Evolutionary conservation across 2,888 invertebrate species (phyloP).

Genomic region (Adelognathus sp.): DNA sequence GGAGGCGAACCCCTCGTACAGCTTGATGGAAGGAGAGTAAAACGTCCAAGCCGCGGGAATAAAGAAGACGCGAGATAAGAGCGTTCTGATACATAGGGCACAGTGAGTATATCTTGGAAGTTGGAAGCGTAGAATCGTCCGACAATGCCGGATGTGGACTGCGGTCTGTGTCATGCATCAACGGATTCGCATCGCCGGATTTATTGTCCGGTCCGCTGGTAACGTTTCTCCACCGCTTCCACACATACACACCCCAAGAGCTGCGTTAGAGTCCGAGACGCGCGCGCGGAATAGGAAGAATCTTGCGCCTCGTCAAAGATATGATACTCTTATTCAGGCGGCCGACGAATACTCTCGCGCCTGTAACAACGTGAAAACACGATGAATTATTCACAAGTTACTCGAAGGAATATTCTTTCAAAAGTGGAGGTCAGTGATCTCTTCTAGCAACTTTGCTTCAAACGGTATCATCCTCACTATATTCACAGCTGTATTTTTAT

Average conservation of each 20-base stretch:
- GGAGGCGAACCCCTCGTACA: too few relatives aligned
- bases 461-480: conserved; percentile 2
- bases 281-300: conserved; percentile 55
- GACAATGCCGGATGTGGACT: conserved; percentile 79
- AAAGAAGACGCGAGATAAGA: conserved; percentile 64
- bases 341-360: conserved; percentile 32
- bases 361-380: conserved; percentile 31
- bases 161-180: conserved; percentile 80
- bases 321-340: conserved; percentile 31
- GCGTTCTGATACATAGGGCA: conserved; percentile 61
- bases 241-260: too few relatives aligned
- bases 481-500: background rate
- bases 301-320: conserved; percentile 53
- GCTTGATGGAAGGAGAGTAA: conserved; percentile 22
- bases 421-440: conserved; percentile 20
- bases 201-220: conserved; percentile 67
- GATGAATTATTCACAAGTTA: conserved; percentile 35
- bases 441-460: background rate
- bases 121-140: conserved; percentile 50
- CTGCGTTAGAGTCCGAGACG: background rate
- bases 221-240: conserved; percentile 5
- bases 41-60: conserved; percentile 35
- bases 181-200: conserved; percentile 67
- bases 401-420: conserved; percentile 26
- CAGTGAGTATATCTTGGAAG: conserved; percentile 47